Evolutionary conservation across 1,140 invertebrate genomes (phyloP), one percentile per base, ranked within the genome.

Genomic region (Zeugodacus cucurbitae): DNA sequence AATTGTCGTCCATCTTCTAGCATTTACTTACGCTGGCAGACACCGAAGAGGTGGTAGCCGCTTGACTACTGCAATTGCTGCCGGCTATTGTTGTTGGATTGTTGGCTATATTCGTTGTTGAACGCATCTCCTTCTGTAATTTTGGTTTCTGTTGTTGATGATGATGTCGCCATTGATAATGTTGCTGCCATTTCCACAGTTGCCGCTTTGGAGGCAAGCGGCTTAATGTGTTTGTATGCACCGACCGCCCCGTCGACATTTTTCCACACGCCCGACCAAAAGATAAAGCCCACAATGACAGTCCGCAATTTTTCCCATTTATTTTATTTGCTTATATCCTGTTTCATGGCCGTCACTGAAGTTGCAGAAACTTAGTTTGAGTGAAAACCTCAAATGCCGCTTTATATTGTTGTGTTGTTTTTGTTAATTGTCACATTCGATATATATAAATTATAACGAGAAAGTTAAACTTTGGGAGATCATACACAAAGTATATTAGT

Each of bases 81-180:
- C 74, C 0, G 70, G 37, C 70, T 44, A 44, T 29, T 78, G 22
- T 41, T 78, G 20, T n/a, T 54, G 32, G 41, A 78, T 14, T 44
- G 37, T 41, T 44, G 34, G n/a, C n/a, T 54, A n/a, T 48, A 54
- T 1, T 34, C 37, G 54, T 10, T 59, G 29, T 87, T 87, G 48
- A 29, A 29, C n/a, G 74, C n/a, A 22, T 82, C 74, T 7, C 41
- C 74, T 48, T 14, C 59, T 59, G 57, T 29, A 41, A 20, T n/a
- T 87, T 64, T 14, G 32, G 14, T 20, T 59, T 58, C 59, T 87
- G 86, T 59, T 87, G 86, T 64, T 87, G 86, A 58, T 87, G 86
- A 58, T 59, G 86, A 87, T 87, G 86, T 87, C 37, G 54, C 48
- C 86, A 37, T 64, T 59, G 86, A 87, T 87, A 64, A 59, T 87